Conservation (phyloP, 2,797 vertebrate species). For the Urophycis tenuis region DNA sequence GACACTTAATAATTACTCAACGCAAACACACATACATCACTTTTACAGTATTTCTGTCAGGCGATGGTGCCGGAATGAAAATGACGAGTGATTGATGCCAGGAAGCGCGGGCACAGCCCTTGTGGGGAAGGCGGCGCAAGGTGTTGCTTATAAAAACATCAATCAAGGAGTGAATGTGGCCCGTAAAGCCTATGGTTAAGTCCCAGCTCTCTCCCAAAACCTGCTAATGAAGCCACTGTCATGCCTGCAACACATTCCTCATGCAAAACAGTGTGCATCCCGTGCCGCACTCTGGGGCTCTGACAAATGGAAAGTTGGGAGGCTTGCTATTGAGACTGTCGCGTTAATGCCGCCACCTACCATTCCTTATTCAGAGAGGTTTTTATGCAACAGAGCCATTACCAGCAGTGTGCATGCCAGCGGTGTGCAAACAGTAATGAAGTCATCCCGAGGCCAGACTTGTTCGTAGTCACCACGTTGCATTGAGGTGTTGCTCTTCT, state of each 20-base stretch:
- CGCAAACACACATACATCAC: slow-evolving; percentile 66
- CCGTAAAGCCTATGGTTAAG: slow-evolving; percentile 52
- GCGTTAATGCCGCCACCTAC: not conserved
- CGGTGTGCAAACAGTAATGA: slow-evolving; percentile 15
- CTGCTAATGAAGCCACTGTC: slow-evolving; percentile 49
- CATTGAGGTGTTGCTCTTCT: not conserved
- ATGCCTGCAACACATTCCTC: slow-evolving; percentile 11
- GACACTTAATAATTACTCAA: slow-evolving; percentile 79
- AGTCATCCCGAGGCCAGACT: slow-evolving; percentile 8
- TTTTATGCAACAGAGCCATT: slow-evolving; percentile 9
- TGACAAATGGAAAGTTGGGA: slow-evolving; percentile 6
- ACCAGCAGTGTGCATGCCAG: not conserved
- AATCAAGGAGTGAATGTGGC: slow-evolving; percentile 62
- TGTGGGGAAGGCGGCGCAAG: slow-evolving; percentile 65
- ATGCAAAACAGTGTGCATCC: slow-evolving; percentile 12
- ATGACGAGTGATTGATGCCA: slow-evolving; percentile 77
- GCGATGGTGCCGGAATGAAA: slow-evolving; percentile 66
- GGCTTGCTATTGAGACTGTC: not conserved
- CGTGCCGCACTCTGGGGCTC: slow-evolving; percentile 3
- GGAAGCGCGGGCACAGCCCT: slow-evolving; percentile 61
- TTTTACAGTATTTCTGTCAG: slow-evolving; percentile 77
- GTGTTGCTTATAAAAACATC: slow-evolving; percentile 79
- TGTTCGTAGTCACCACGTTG: not conserved
- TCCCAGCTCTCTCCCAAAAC: not conserved
- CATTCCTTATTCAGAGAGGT: not conserved